Evolutionary conservation across 2,888 invertebrate species (phyloP), one percentile per base, ranked within the genome.

Genomic region (Theristus sp.): DNA sequence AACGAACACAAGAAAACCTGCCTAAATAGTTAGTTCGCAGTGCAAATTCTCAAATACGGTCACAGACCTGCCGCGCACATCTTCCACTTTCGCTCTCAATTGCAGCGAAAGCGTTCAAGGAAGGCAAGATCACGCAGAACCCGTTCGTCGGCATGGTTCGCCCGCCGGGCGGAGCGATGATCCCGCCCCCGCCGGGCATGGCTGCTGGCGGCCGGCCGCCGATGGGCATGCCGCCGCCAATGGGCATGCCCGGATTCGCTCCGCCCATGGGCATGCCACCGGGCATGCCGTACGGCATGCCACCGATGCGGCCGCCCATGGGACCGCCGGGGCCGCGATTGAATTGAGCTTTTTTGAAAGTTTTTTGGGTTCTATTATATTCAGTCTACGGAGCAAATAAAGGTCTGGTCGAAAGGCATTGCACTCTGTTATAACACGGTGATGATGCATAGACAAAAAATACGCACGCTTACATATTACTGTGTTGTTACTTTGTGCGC

Each of bases 91-190:
- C n/a, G n/a, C n/a, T n/a, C n/a, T n/a, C n/a, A n/a, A n/a, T 57
- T 61, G 52, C 58, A 61, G 61, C 63, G 2, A 59, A 62, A 47
- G 63, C 63, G 1, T 63, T 61, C 61, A 59, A 57, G 52, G 61
- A 57, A 30, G 61, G 63, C 53, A 62, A 60, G 58, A 60, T 58
- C 22, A 3, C 20, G 30, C 47, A 25, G 2, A 54, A 28, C 22
- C 57, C 57, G 30, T 24, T 26, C 2, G 17, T 25, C 20, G 53
- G 54, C 28, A 25, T 55, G 53, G 28, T 58, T 47, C 29, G 58
- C 17, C 59, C 55, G 20, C 47, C 25, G n/a, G 61, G 61, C 47
- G 60, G 60, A n/a, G 58, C 59, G n/a, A 62, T 62, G 62, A 56
- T 62, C 1, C 62, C 62, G 17, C 62, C 62, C 1, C 62, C 62